Conservation (phyloP, 2,113 vertebrate genomes). For the Proterorhinus semilunaris region DNA sequence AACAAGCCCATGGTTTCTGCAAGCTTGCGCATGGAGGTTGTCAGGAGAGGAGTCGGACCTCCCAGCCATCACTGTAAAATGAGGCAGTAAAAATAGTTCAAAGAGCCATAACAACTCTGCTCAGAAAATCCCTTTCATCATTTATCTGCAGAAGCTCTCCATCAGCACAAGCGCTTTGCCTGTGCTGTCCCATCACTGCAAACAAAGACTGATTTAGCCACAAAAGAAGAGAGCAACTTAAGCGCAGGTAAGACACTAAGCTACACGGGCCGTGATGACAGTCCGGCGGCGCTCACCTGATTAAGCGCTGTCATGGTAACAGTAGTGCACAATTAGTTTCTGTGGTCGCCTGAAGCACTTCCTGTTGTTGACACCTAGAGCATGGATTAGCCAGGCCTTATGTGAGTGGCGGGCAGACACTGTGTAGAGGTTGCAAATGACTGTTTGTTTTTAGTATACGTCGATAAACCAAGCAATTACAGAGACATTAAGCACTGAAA, state of each 20-base stretch:
- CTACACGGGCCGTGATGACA: slow-evolving; percentile 32
- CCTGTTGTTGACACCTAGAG: slow-evolving; percentile 49
- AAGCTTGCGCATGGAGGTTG: slow-evolving; percentile 37
- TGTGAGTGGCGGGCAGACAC: slow-evolving; percentile 47
- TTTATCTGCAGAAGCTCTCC: slow-evolving; percentile 74
- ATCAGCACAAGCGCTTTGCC: slow-evolving; percentile 67
- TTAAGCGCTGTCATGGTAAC: slow-evolving; percentile 60
- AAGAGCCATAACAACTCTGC: slow-evolving; percentile 66
- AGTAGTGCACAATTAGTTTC: slow-evolving; percentile 45
- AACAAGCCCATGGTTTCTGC: slow-evolving; percentile 38
- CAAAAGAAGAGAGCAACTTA: slow-evolving; percentile 3
- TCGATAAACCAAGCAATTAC: no score
- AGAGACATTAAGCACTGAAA: no score
- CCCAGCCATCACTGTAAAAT: slow-evolving; percentile 69
- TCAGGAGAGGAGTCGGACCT: slow-evolving; percentile 51
- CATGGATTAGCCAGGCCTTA: slow-evolving; percentile 54
- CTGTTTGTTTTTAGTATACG: no score
- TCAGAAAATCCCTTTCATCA: slow-evolving; percentile 74
- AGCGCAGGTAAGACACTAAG: slow-evolving; percentile 20
- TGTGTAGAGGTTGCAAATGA: slow-evolving; percentile 24
- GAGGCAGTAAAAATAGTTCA: slow-evolving; percentile 74
- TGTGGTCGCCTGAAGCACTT: slow-evolving; percentile 33
- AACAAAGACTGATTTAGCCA: slow-evolving; percentile 62
- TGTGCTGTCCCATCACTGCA: slow-evolving; percentile 58
- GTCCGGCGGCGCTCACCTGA: slow-evolving; percentile 42